These are phyloP conservation scores for Pitta sordida DNA, from an alignment of 2,113 vertebrate species.

Conservation along the genomic window DNA sequence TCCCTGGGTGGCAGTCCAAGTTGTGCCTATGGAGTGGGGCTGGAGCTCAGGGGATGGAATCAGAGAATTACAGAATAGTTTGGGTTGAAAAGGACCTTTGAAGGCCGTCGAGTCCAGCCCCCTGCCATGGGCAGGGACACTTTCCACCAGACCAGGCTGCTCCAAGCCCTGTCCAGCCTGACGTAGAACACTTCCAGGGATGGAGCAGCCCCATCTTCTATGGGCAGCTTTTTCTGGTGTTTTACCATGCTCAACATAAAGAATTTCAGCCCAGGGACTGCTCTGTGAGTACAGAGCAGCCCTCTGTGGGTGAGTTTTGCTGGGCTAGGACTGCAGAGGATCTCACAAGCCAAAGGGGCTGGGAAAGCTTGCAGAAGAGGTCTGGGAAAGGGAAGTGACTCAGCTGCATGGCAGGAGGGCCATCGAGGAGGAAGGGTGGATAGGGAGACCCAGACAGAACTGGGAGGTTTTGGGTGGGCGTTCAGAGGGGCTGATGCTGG, in stretches of 20 bases:
- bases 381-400: neutral
- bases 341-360: neutral
- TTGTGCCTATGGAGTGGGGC: accelerated
- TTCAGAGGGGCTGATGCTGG: neutral
- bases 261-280: neutral
- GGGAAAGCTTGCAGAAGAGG: neutral
- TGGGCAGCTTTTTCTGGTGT: accelerated
- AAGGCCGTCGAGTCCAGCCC: neutral
- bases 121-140: neutral
- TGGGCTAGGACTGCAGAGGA: neutral
- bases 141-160: accelerated
- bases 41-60: neutral
- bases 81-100: neutral
- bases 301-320: neutral
- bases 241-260: neutral
- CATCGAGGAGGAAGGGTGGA: slow-evolving; percentile 24
- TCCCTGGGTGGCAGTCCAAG: neutral
- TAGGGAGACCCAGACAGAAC: neutral
- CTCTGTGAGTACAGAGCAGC: neutral
- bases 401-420: neutral
- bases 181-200: accelerated
- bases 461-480: neutral
- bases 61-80: neutral
- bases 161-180: accelerated
- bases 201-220: neutral